Base-by-base conservation (phyloP, 2,797 vertebrate genomes). In the Pseudochaenichthys georgianus region DNA sequence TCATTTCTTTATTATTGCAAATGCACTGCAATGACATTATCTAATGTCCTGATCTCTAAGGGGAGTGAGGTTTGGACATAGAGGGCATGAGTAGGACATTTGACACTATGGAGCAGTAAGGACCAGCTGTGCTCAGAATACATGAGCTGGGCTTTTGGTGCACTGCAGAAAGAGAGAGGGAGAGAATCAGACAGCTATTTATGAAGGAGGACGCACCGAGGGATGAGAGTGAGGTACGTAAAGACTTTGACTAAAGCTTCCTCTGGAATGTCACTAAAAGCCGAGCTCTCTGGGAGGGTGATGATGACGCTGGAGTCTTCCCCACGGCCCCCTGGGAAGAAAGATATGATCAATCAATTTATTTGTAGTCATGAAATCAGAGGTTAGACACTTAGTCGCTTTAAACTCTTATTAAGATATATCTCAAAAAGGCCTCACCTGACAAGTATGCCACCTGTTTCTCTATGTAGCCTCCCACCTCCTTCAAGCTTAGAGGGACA, bases 251-350 rank as follows among this genome's bases (percentile, higher is more conserved):
- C 81, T 54, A 99, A 89, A 6, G 93, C 90, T 87, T 97, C 95
- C 83, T 98, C 96, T 0, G 97, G 96, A 87, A 98, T 96, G 81
- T 97, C 96, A 41, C 92, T 96, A 94, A 99, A 99, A 76, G 92
- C 93, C 23, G 95, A 94, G 54, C 95, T 97, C 91, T 99, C 97
- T 3, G 98, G 98, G 75, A 99, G 96, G 0, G 98, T 99, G 93
- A 99, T 96, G 83, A 99, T 97, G 94, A 97, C 96, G n/a, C 95
- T 95, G 45, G 96, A 97, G 82, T 98, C 96, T 83, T 96, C 97
- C 41, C 96, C 97, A 47, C 96, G 96, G 9, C 98, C 98, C 55
- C 98, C 98, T 99, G 81, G 15, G 60, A 5, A 77, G 53, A 52
- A 53, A 72, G 2, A 73, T 12, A 48, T 0, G n/a, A 54, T 13